phyloP scores from a whole-genome alignment of 1,140 invertebrate species.

The Apis florea region DNA sequence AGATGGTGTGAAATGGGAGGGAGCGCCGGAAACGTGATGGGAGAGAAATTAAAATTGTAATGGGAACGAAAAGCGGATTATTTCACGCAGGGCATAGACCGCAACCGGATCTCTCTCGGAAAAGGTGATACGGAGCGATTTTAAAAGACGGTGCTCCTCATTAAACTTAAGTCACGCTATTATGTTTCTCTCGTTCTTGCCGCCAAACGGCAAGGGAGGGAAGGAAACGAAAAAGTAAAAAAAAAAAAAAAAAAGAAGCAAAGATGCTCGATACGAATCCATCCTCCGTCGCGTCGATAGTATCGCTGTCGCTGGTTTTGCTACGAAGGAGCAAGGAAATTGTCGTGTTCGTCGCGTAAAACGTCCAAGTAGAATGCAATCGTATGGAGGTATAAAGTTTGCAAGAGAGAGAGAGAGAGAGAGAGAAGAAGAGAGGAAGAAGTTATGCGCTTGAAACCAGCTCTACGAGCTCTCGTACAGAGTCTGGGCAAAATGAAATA shows the following conservation, averaged over 20 bases:
- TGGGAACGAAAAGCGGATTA: not conserved
- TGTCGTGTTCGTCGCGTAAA: constrained; percentile 33
- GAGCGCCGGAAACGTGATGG: not conserved
- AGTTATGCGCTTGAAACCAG: constrained; percentile 50
- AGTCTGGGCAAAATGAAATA: not conserved
- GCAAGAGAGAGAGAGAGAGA: not conserved
- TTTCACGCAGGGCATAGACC: not conserved
- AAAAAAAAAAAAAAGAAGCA: not conserved
- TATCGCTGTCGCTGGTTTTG: not conserved
- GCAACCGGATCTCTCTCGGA: not conserved
- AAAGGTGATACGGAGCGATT: not conserved
- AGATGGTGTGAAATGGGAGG: not conserved
- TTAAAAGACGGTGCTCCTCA: constrained; percentile 17
- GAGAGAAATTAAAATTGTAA: constrained; percentile 13
- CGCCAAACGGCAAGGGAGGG: not conserved
- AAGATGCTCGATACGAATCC: not conserved
- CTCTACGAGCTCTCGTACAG: constrained; percentile 24
- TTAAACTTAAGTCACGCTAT: constrained; percentile 32
- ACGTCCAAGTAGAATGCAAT: constrained; percentile 23
- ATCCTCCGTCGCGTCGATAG: not conserved
- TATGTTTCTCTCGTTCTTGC: constrained; percentile 4
- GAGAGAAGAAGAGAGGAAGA: not conserved
- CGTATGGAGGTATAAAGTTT: constrained; percentile 17
- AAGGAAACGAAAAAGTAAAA: not conserved
- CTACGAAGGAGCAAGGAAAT: constrained; percentile 30